Evolutionary conservation across 2,888 invertebrate species (phyloP).

Genomic region (Athripsodes cinereus): DNA sequence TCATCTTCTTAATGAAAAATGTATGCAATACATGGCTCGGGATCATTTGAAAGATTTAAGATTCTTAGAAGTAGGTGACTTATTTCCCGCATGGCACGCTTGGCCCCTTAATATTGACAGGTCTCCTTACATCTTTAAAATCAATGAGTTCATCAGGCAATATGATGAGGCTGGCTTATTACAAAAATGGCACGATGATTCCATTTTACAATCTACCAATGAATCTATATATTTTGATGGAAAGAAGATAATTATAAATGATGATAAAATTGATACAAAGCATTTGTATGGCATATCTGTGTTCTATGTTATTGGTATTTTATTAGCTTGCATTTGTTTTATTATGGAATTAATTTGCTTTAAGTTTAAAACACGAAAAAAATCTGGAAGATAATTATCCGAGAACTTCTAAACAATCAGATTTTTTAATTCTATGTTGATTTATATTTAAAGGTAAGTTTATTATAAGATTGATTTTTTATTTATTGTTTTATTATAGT

Average conservation of each 20-base stretch:
- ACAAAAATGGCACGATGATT: neutral
- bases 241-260: neutral
- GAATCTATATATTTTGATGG: constrained; percentile 4
- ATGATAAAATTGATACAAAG: neutral
- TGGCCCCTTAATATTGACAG: neutral
- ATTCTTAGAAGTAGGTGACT: neutral
- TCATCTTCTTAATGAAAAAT: neutral
- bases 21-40: neutral
- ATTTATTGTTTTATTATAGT: no score
- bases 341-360: neutral
- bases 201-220: neutral
- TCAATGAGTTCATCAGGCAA: neutral
- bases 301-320: constrained; percentile 2
- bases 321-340: constrained; percentile 1
- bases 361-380: neutral
- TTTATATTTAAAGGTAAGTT: no score
- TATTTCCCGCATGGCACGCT: neutral
- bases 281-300: constrained; percentile 6
- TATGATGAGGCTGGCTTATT: neutral
- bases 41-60: neutral
- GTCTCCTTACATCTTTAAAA: neutral
- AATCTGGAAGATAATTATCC: no score
- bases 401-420: no score
- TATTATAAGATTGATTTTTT: no score
- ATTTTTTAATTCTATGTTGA: no score